phyloP scores from a whole-genome alignment of 2,113 vertebrate species.

The Anolis sagrei region DNA sequence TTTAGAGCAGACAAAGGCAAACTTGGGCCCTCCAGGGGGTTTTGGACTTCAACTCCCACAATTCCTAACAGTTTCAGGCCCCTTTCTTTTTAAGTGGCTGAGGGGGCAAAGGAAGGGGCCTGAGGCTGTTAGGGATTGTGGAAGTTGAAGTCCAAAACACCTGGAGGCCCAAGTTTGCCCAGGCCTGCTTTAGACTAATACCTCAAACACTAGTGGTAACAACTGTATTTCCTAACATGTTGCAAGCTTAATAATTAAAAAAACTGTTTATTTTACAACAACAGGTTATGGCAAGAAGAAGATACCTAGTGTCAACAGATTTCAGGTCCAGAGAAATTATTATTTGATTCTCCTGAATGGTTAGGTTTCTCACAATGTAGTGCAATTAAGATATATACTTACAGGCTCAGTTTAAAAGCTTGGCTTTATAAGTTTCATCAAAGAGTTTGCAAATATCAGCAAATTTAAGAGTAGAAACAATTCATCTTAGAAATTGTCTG shows the following conservation, averaged over 20 bases:
- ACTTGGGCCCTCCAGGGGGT: too few relatives aligned
- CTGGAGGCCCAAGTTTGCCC: too few relatives aligned
- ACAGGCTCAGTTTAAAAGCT: background rate
- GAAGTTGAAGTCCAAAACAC: too few relatives aligned
- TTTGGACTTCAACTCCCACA: too few relatives aligned
- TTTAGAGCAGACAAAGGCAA: too few relatives aligned
- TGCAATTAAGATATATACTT: background rate
- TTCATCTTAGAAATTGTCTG: background rate
- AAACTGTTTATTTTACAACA: background rate
- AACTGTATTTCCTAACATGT: background rate
- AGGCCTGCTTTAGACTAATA: too few relatives aligned
- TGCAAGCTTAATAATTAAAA: background rate
- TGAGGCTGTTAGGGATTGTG: too few relatives aligned
- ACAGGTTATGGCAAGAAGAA: background rate
- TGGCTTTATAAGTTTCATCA: background rate
- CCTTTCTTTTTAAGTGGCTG: too few relatives aligned
- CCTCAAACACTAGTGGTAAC: background rate
- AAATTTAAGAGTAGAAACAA: background rate
- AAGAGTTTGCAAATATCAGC: background rate
- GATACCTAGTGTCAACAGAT: too few relatives aligned
- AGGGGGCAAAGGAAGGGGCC: too few relatives aligned
- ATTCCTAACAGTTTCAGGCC: too few relatives aligned
- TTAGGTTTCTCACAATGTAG: background rate
- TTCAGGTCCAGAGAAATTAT: background rate
- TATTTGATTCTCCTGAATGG: background rate